phyloP scores from a whole-genome alignment of 2,888 invertebrate species.

The Leptinotarsa rubiginosa region DNA sequence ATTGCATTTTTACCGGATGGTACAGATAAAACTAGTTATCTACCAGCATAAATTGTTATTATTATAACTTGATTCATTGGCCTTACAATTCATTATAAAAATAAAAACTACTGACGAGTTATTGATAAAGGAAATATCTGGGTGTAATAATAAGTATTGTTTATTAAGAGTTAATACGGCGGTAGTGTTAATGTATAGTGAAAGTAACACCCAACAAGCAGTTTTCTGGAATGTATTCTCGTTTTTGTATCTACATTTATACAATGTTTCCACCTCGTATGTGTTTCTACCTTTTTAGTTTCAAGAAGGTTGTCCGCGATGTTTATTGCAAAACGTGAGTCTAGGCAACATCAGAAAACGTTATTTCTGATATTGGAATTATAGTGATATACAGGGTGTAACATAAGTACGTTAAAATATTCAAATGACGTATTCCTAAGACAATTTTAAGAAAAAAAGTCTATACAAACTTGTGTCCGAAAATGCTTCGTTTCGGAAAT shows the following conservation, averaged over 20 bases:
- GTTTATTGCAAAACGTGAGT: no score
- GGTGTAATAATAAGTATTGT: background rate
- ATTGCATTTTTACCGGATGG: constrained; percentile 17
- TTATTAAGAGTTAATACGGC: constrained; percentile 9
- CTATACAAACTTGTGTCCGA: no score
- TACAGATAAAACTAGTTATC: constrained; percentile 8
- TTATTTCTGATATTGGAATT: no score
- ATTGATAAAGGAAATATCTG: background rate
- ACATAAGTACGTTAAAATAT: no score
- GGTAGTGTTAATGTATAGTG: constrained; percentile 10
- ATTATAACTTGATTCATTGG: constrained; percentile 2
- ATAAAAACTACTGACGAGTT: background rate
- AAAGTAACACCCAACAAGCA: background rate
- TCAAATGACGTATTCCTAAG: no score
- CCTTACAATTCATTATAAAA: constrained; percentile 8
- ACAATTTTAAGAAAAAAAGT: no score
- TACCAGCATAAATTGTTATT: background rate
- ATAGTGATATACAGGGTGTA: no score
- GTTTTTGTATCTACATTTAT: background rate
- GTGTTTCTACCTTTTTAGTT: background rate
- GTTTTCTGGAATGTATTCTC: background rate
- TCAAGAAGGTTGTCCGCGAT: background rate
- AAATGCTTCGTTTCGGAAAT: no score
- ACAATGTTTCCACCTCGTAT: background rate
- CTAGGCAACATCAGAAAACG: no score